Evolutionary conservation across 2,113 vertebrate species (phyloP).

Genomic region (Deroptyus accipitrinus): DNA sequence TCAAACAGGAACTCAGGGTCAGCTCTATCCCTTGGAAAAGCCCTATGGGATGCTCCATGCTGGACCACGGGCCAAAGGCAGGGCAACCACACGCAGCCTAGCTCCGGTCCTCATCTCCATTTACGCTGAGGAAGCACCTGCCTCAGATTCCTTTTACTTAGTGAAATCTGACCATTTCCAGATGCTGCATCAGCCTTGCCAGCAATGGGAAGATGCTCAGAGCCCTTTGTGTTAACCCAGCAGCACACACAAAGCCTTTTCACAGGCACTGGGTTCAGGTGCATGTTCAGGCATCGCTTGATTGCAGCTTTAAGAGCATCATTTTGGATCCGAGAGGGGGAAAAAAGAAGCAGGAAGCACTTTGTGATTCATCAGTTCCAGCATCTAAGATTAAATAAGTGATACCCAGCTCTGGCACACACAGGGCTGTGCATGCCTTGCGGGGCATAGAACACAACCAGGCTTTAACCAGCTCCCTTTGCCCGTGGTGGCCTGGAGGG

Average conservation of each 20-base stretch:
- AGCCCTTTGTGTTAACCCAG: background rate
- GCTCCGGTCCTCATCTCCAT: background rate
- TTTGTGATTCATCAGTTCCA: background rate
- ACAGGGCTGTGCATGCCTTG: background rate
- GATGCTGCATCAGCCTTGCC: background rate
- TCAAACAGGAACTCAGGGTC: background rate
- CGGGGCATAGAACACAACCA: background rate
- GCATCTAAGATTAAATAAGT: background rate
- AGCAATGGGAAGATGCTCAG: background rate
- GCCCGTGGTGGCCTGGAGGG: background rate
- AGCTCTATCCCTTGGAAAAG: background rate
- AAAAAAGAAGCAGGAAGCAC: background rate
- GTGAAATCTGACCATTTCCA: background rate
- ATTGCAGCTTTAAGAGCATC: fast-evolving
- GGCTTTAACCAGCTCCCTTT: background rate
- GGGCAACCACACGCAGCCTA: fast-evolving
- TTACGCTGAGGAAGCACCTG: background rate
- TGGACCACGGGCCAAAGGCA: fast-evolving
- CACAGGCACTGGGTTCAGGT: fast-evolving
- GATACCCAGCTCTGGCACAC: background rate
- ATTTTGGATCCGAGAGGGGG: background rate
- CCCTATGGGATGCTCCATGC: fast-evolving
- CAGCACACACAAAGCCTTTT: background rate
- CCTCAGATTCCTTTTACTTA: background rate
- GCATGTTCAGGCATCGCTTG: fast-evolving